These are phyloP conservation scores for Lithophane ornitopus DNA, from an alignment of 2,888 invertebrate species.

Conservation along the genomic window DNA sequence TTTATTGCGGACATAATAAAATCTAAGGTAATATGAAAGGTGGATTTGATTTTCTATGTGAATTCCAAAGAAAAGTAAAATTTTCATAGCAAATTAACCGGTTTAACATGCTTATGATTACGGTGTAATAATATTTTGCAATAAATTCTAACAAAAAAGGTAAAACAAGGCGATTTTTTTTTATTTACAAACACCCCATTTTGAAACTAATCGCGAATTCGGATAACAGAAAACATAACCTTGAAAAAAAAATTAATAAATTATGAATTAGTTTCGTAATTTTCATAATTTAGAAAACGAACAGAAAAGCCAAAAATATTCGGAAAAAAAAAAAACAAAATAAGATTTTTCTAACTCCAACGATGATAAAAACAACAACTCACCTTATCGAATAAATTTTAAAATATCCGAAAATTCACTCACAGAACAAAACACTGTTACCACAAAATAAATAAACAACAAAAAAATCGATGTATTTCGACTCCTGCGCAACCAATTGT, in stretches of 20 bases:
- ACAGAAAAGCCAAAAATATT: no score
- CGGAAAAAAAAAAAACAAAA: not conserved
- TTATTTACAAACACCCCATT: constrained; percentile 17
- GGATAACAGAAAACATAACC: not conserved
- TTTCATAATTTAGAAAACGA: not conserved
- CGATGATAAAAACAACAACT: constrained; percentile 13
- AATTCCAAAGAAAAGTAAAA: not conserved
- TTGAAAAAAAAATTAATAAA: not conserved
- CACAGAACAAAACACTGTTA: constrained; percentile 50
- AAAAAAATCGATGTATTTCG: constrained; percentile 43
- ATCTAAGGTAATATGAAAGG: not conserved
- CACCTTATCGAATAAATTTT: constrained; percentile 29
- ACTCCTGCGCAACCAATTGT: constrained; percentile 51
- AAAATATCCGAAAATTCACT: constrained; percentile 34
- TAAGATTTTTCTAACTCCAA: not conserved
- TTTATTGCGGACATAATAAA: no score
- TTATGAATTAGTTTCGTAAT: not conserved
- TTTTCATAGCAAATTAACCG: not conserved
- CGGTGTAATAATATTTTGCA: not conserved
- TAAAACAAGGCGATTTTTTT: no score
- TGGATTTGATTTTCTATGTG: not conserved
- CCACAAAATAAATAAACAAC: constrained; percentile 22
- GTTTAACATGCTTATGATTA: not conserved
- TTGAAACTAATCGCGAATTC: not conserved
- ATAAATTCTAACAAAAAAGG: not conserved